Percentiles rank a stretch among this genome's conserved stretches.
phyloP scores from a whole-genome alignment of 2,888 invertebrate genomes.

The Drosophila koepferae region DNA sequence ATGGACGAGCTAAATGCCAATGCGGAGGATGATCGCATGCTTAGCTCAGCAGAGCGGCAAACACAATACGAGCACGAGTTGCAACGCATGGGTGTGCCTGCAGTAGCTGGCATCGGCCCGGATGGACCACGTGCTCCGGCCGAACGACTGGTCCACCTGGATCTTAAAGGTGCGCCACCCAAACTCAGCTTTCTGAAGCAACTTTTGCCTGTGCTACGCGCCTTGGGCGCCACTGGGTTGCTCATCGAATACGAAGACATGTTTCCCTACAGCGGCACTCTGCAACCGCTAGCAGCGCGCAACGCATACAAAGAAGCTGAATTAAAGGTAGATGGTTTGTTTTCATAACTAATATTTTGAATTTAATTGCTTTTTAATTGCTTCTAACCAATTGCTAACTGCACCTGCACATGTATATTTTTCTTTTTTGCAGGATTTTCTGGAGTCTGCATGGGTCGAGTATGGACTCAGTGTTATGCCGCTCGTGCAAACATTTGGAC shows the following conservation, averaged over 20 bases:
- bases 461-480: slow-evolving; percentile 90
- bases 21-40: slow-evolving; percentile 82
- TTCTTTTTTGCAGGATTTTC: slow-evolving; percentile 85
- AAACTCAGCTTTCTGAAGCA: slow-evolving; percentile 87
- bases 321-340: slow-evolving; percentile 69
- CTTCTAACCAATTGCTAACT: neutral
- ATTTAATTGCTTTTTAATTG: neutral
- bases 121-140: slow-evolving; percentile 83
- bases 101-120: slow-evolving; percentile 84
- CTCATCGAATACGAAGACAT: slow-evolving; percentile 93
- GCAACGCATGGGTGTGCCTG: slow-evolving; percentile 84
- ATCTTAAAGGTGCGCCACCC: slow-evolving; percentile 92
- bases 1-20: slow-evolving; percentile 79
- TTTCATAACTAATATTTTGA: too few species aligned
- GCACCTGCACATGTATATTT: neutral
- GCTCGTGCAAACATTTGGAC: slow-evolving; percentile 91
- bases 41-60: slow-evolving; percentile 84
- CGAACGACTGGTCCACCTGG: slow-evolving; percentile 89
- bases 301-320: slow-evolving; percentile 86
- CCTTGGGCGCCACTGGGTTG: slow-evolving; percentile 90
- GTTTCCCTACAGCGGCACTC: slow-evolving; percentile 89
- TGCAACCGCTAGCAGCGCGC: slow-evolving; percentile 87
- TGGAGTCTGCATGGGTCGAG: slow-evolving; percentile 86
- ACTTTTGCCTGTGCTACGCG: slow-evolving; percentile 87
- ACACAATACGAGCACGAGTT: slow-evolving; percentile 84